Base-by-base conservation (phyloP, 2,797 vertebrate species). In the Enteromius thamalakanensis region DNA sequence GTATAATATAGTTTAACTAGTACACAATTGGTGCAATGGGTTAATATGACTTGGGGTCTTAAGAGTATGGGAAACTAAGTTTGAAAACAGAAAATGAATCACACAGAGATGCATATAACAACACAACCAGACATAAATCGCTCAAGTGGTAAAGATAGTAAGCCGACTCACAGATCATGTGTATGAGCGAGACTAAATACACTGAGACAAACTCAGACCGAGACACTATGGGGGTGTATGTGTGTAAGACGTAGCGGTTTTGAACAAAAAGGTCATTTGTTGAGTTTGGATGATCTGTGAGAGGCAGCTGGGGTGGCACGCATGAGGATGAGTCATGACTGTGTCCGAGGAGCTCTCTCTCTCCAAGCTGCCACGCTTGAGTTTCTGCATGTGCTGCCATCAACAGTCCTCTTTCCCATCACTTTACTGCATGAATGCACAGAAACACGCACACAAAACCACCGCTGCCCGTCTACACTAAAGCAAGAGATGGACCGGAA, bases 201-300 rank as follows among this genome's bases (percentile, higher is more conserved):
- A 45, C 67, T 8, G 19, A 34, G 23, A 37, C 11, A 42, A 15
- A 68, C 67, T 11, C 47, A 49, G 32, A 47, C 58, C 2, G 34
- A 45, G 29, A 62, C 34, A 40, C 23, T 32, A 34, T 3, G 26
- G 19, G 45, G 58, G 62, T 60, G 76, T 64, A 15, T 47, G 53
- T 29, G 49, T 37, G 78, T 45, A 60, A 76, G 84, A 86, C 3
- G 6, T 67, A 60, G 76, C 12, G 23, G 55, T 58, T 83, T 84
- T 75, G 42, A 85, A 75, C 84, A 85, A 75, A 82, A 87, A 87
- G 86, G 85, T 85, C 85, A 84, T 81, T 79, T 78, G 79, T 80
- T 58, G 64, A 60, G 79, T 76, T 49, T 80, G 37, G 76, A 70
- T 32, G 40, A 85, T 79, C 83, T 79, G 47, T 47, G 45, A 78